Base-by-base conservation (phyloP, 2,888 invertebrate species). In the Sarcophaga carnaria region DNA sequence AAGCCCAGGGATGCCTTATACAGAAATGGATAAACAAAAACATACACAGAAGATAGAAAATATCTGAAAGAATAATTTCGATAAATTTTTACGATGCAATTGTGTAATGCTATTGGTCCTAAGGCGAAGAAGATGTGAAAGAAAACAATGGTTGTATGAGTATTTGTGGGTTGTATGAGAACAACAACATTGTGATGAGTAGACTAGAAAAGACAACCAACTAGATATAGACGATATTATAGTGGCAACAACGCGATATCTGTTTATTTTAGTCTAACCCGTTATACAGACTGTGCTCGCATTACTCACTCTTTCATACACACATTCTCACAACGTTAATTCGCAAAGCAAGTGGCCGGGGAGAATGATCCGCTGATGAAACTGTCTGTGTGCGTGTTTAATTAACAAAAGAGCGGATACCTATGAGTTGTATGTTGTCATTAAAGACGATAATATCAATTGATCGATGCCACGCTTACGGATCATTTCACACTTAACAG, bases 201-300 rank as follows among this genome's bases (percentile, higher is more conserved):
- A 69, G 70, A 47, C 74, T 67, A 27, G 25, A 27, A 59, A 22
- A 4, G 54, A 62, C 27, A 74, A 72, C 66, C 72, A 66, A 79
- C 59, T 63, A 37, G 77, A 64, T 71, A 27, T 67, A 27, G 72
- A 81, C 59, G 59, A 74, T 62, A 66, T 59, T 69, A 64, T 66
- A 70, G 78, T 62, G 59, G 67, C 54, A 85, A 84, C 25, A 77
- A 69, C 4, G 54, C 37, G 14, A 75, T 76, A 64, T 88, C 86
- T 85, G 88, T 89, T 87, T 89, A 89, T 88, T 89, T 89, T 81
- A 54, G 49, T 86, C 62, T 80, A 89, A 89, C 87, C 87, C 88
- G 84, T 89, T 89, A 88, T 79, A 77, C 81, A 72, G 88, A 75
- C 75, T 75, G 8, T 8, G 79, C 79, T 88, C 70, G 77, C 77